Evolutionary conservation across 2,113 vertebrate species (phyloP), one percentile per base, ranked within the genome.

Genomic region (Loxodonta africana): DNA sequence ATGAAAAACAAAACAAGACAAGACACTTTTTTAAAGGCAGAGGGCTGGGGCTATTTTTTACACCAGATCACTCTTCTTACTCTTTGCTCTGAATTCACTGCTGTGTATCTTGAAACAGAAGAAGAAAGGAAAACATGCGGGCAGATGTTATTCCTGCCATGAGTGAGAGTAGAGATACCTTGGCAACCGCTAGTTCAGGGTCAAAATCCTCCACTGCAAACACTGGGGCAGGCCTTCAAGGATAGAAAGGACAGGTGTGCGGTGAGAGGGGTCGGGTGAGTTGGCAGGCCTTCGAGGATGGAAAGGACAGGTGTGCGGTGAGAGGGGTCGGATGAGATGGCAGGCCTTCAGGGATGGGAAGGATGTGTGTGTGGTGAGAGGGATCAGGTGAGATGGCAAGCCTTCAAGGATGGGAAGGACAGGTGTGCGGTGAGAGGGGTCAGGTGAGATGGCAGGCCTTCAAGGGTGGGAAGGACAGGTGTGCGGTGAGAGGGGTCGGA

Each of bases 71-170:
- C 37, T 37, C 37, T 37, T 2, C 37, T 20, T 91, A 77, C n/a
- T 93, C n/a, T n/a, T 44, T 83, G 53, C 11, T 96, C 51, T 89
- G 95, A 96, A 78, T 51, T 82, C 82, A 90, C 2, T 48, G 41
- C 44, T 69, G 15, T 10, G 12, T n/a, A 44, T 51, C 57, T 83
- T 88, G 4, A 76, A 65, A 71, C 15, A 37, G 57, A 87, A 76
- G 57, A 33, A 97, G 51, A 46, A 18, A 63, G 4, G 48, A 25
- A 63, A 71, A 83, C 41, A 57, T 33, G 6, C 33, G 12, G 83
- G 73, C 44, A 44, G 78, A 82, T 48, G 23, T n/a, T 51, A 63
- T 88, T 91, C 82, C 63, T 3, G 0, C 60, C 46, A 2, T 41
- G 81, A 28, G 69, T 0, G 44, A 37, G 89, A 87, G 71, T 0